Evolutionary conservation across 53 echinoderm and acorn worm species (phyloP), one percentile per base, ranked within the genome.

Genomic region (Astropecten irregularis): DNA sequence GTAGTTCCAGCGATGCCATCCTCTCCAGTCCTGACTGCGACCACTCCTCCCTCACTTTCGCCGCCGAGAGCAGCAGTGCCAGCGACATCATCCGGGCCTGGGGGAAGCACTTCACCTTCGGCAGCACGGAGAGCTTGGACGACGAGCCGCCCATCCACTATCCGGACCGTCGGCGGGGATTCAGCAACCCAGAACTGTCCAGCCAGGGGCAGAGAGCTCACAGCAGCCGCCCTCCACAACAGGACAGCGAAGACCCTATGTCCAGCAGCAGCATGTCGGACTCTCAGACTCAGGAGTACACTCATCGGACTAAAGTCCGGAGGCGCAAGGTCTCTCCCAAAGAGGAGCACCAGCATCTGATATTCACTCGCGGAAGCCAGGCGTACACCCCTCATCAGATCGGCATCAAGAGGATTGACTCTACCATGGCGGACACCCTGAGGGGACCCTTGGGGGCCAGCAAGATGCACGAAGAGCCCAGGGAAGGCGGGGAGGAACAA

Each of bases 301-400:
- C 81, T 20, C 85, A 81, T 39, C 58, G 58, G 22, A 54, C 83
- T 9, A 89, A 86, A 66, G 72, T 84, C 19, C 86, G 86, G 21
- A 69, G 92, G 26, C 86, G 89, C 0, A 89, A 68, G 49, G 48
- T 38, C 23, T 36, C 77, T 22, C 61, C 52, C 35, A 84, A 73
- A 42, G 84, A 83, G 42, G 90, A 90, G 53, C 47, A 79, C 55
- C 90, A 90, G 56, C 73, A 93, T 49, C 65, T 93, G 73, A 90
- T 93, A 36, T 93, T 93, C 71, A 90, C 90, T 34, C 73, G 87
- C 31, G 93, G 93, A 33, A 84, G 88, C 53, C 83, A 83, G 35
- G 90, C 93, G 3, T 93, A 93, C 67, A 93, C 90, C 15, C 93
- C 93, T 15, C 93, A 93, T 47, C 93, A 93, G 70, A 90, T 93